Percentiles rank a stretch among this genome's conserved stretches.
These are phyloP conservation scores for Ceratina australensis DNA, from an alignment of 1,140 invertebrate species.

Conservation along the genomic window DNA sequence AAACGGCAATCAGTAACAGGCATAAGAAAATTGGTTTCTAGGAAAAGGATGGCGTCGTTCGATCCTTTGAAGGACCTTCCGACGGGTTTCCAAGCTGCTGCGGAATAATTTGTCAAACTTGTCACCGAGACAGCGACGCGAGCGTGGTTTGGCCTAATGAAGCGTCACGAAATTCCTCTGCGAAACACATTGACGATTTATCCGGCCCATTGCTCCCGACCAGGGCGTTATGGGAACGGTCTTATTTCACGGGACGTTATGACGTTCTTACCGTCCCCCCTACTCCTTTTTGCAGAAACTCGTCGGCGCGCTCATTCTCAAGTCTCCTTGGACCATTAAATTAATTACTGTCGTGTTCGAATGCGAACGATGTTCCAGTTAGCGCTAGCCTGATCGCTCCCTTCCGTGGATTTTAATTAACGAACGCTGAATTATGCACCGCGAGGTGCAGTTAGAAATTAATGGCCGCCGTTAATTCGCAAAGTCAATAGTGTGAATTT, in stretches of 20 bases:
- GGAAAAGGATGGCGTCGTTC: background rate
- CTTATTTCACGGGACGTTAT: conserved; percentile 63
- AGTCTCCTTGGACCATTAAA: conserved; percentile 19
- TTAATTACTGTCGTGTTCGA: conserved; percentile 37
- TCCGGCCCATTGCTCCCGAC: conserved; percentile 67
- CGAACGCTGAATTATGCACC: conserved; percentile 33
- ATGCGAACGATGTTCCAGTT: conserved; percentile 44
- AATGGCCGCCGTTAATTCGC: conserved; percentile 33
- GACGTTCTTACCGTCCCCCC: conserved; percentile 39
- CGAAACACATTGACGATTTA: conserved; percentile 76
- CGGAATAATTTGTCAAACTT: conserved; percentile 78
- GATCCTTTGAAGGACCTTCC: conserved; percentile 44
- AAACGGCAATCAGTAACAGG: background rate
- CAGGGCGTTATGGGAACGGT: conserved; percentile 60
- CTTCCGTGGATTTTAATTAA: conserved; percentile 47
- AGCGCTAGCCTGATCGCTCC: conserved; percentile 21
- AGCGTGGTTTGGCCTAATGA: conserved; percentile 73
- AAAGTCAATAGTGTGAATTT: conserved; percentile 48
- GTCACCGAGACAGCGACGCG: conserved; percentile 72
- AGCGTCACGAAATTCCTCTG: conserved; percentile 75
- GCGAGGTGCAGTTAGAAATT: conserved; percentile 15
- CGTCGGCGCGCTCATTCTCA: conserved; percentile 22
- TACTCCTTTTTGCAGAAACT: conserved; percentile 33
- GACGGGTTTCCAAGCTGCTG: conserved; percentile 33
- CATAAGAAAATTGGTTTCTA: conserved; percentile 8